A percentile compares a stretch with the other conserved stretches of the same genome.
These are phyloP conservation scores for Pseudococcus viburni DNA, from an alignment of 2,888 invertebrate genomes.

Conservation along the genomic window DNA sequence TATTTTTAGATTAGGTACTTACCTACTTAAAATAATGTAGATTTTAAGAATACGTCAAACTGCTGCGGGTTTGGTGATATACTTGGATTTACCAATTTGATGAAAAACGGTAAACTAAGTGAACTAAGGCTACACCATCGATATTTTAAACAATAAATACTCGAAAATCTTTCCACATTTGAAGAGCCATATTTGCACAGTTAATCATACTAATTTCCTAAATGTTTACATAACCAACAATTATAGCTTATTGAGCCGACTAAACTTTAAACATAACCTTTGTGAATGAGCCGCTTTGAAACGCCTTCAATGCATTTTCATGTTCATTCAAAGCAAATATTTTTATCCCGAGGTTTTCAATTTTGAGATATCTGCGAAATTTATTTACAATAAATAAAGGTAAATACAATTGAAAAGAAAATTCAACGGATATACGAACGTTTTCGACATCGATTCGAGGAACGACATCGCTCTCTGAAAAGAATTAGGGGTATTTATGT, in stretches of 20 bases:
- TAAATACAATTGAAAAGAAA: not conserved
- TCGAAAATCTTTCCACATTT: too few species aligned
- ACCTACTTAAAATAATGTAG: too few species aligned
- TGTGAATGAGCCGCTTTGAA: conserved; percentile 40
- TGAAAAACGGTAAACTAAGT: too few species aligned
- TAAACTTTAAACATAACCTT: conserved; percentile 35
- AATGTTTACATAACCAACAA: not conserved
- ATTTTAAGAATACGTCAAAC: too few species aligned
- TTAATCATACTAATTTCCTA: too few species aligned
- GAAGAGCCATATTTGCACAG: too few species aligned
- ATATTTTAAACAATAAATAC: too few species aligned
- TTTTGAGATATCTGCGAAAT: conserved; percentile 8
- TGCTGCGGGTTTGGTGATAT: too few species aligned
- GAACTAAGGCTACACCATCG: too few species aligned
- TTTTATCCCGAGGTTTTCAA: conserved; percentile 14
- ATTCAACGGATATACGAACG: not conserved
- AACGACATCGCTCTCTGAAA: conserved; percentile 12
- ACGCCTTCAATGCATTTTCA: conserved; percentile 50
- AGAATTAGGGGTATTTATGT: conserved; percentile 45
- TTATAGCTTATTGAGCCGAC: not conserved
- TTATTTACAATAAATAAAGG: not conserved
- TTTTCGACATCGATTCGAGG: conserved; percentile 49
- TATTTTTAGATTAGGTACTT: too few species aligned
- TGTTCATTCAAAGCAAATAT: conserved; percentile 36
- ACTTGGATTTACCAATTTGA: too few species aligned